Evolutionary conservation across 1,140 invertebrate species (phyloP).

Genomic region (Oryctes rhinoceros): DNA sequence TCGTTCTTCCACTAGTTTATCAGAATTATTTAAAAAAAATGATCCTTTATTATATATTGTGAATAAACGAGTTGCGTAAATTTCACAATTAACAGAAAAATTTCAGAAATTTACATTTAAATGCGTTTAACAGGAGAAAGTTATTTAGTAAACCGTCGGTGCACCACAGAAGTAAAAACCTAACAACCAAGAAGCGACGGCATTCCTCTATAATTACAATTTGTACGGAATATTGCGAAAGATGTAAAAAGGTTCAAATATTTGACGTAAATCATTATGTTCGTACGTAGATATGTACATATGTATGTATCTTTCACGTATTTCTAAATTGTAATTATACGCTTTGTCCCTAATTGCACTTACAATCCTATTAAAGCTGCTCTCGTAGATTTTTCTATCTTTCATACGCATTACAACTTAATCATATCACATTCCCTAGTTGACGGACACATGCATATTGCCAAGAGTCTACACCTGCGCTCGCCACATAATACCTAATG

Average conservation of each 20-base stretch:
- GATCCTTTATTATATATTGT: neutral
- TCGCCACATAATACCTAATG: neutral
- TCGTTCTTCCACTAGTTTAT: neutral
- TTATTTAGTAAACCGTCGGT: neutral
- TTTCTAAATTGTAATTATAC: too few relatives aligned
- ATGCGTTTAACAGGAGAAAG: neutral
- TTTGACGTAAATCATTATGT: too few relatives aligned
- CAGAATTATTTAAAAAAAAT: neutral
- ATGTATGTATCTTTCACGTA: too few relatives aligned
- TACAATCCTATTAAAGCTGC: neutral
- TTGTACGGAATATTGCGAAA: neutral
- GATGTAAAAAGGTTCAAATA: neutral
- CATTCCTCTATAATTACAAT: neutral
- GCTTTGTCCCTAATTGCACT: neutral
- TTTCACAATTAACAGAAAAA: neutral
- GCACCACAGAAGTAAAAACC: neutral
- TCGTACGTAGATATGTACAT: too few relatives aligned
- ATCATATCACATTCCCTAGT: neutral
- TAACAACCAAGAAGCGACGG: neutral
- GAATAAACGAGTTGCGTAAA: neutral
- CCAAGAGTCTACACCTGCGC: neutral
- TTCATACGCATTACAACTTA: neutral
- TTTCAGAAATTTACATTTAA: neutral
- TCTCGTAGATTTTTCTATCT: neutral
- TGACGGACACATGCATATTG: neutral